Conservation (phyloP, 2,888 invertebrate genomes). For the Agrenia bidenticulata region DNA sequence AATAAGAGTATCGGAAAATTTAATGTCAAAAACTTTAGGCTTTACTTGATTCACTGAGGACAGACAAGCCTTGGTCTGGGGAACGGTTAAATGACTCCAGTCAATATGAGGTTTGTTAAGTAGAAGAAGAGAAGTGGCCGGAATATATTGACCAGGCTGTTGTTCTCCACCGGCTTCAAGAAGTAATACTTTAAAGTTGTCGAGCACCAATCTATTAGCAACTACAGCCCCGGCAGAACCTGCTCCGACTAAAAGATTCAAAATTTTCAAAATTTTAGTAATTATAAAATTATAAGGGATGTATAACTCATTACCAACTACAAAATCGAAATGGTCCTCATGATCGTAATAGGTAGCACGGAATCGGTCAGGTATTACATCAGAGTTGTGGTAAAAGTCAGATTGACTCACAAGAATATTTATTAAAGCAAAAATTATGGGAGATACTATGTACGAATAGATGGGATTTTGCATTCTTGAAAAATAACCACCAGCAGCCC, state of each 20-base stretch:
- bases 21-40: no score
- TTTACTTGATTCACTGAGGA: conserved; percentile 36
- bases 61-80: conserved; percentile 38
- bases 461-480: conserved; percentile 25
- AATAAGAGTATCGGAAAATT: neutral
- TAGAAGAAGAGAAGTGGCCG: conserved; percentile 34
- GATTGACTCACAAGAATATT: conserved; percentile 29
- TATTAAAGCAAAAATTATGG: conserved; percentile 33
- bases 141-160: conserved; percentile 26
- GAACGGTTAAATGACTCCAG: conserved; percentile 39
- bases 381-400: conserved; percentile 30
- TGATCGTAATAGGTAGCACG: conserved; percentile 4
- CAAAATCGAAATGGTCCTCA: conserved; percentile 30
- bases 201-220: neutral
- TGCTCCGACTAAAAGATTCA: conserved; percentile 8
- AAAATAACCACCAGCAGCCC: no score
- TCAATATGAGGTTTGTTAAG: conserved; percentile 38
- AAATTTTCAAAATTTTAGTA: no score
- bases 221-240: conserved; percentile 9
- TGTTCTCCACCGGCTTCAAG: conserved; percentile 17
- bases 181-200: conserved; percentile 21
- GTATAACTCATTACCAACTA: conserved; percentile 28
- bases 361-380: conserved; percentile 17
- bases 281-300: conserved; percentile 14
- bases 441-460: conserved; percentile 32